Base-by-base conservation (phyloP, 2,888 invertebrate genomes). In the Agrilus biguttatus region DNA sequence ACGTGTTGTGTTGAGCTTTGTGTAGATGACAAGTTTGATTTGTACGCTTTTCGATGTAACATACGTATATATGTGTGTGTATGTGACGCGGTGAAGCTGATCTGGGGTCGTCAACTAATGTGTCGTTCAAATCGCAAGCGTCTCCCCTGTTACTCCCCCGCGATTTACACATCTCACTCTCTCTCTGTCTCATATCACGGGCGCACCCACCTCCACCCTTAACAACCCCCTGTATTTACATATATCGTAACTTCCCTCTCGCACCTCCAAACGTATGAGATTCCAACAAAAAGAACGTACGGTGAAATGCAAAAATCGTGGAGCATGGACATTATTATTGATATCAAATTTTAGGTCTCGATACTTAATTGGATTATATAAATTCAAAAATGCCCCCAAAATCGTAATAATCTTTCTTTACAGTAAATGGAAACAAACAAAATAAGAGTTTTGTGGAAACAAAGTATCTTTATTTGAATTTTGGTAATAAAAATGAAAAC, bases 11-110 rank as follows among this genome's bases (percentile, higher is more conserved):
- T 36, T 17, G 17, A 36, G 14, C 17, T 36, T 36, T 36, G 14
- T 36, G 39, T 47, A 60, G 57, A 60, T 60, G 61, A 60, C 60
- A 59, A 55, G 57, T 60, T 61, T 60, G 61, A 61, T 60, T 60
- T 60, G 60, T 56, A 58, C 58, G 57, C 55, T 51, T 54, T 53
- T 55, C 56, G 52, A 57, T 56, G 58, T 51, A 53, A 41, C 46
- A 21, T 21, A 21, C 21, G 45, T 40, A 40, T 45, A 45, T 10
- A 10, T 5, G 10, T 28, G 6, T 8, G 23, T 23, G 23, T 23
- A 6, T 23, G n/a, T n/a, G n/a, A 28, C 28, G 57, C 56, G 55
- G 53, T 54, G 52, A 52, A 52, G 53, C 51, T 51, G 56, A 59
- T 57, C 55, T 54, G 54, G 58, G 53, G 47, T 51, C 51, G 53